Percentiles rank a stretch among this genome's conserved stretches.
Evolutionary conservation across 2,797 vertebrate species (phyloP).

Genomic region (Lagorchestes hirsutus): DNA sequence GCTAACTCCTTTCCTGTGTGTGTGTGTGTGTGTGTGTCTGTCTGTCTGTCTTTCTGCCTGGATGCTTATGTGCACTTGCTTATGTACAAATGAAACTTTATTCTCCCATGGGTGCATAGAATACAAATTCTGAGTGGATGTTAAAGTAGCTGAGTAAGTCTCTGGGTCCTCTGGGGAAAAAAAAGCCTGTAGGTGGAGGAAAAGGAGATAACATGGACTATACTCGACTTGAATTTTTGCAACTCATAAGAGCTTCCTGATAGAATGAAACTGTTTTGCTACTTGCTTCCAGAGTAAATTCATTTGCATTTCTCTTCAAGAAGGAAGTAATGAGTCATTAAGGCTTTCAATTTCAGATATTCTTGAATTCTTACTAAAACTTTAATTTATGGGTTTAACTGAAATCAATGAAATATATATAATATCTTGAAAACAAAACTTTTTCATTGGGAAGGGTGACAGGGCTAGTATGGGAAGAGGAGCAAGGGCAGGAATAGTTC

Average conservation of each 20-base stretch:
- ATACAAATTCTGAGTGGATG: slow-evolving; percentile 51
- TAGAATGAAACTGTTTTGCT: slow-evolving; percentile 77
- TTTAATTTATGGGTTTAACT: slow-evolving; percentile 70
- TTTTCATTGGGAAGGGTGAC: not conserved
- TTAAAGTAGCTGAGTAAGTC: slow-evolving; percentile 71
- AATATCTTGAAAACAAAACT: slow-evolving; percentile 34
- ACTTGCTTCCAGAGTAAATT: slow-evolving; percentile 74
- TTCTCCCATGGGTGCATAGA: not conserved
- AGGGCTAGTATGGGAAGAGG: not conserved
- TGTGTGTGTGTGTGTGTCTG: slow-evolving; percentile 28
- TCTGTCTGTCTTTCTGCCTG: slow-evolving; percentile 71
- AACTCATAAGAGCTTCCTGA: slow-evolving; percentile 50
- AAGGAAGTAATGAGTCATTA: slow-evolving; percentile 78
- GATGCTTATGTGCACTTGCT: not conserved
- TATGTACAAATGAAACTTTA: not conserved
- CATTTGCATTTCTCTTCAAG: slow-evolving; percentile 81
- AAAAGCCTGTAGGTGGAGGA: slow-evolving; percentile 67
- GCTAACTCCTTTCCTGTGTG: slow-evolving; percentile 87
- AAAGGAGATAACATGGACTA: slow-evolving; percentile 56
- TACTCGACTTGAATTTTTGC: slow-evolving; percentile 59
- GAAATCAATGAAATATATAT: slow-evolving; percentile 65
- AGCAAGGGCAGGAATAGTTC: not conserved
- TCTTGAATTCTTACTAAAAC: slow-evolving; percentile 80
- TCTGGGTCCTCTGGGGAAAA: slow-evolving; percentile 60
- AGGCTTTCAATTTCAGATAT: slow-evolving; percentile 56